A percentile compares a stretch with the other conserved stretches of the same genome.
Evolutionary conservation across 2,888 invertebrate species (phyloP).

Genomic region (Willowsia nigromaculata): DNA sequence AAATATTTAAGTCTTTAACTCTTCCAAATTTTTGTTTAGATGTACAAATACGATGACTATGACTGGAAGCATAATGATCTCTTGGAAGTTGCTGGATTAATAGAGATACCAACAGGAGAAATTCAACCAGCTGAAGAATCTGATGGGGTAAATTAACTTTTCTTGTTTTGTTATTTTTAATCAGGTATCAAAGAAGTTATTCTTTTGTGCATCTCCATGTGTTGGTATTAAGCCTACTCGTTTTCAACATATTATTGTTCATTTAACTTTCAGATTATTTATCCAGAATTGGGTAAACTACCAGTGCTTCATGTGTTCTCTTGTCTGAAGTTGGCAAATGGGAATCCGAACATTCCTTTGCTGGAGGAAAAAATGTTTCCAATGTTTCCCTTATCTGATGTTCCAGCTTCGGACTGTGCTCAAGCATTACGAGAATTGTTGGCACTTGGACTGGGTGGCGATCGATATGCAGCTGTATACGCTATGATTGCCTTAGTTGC

Average conservation of each 20-base stretch:
- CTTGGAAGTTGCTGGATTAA: not conserved
- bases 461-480: constrained; percentile 50
- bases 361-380: constrained; percentile 42
- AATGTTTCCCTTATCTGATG: not conserved
- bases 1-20: not conserved
- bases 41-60: not conserved
- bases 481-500: constrained; percentile 42
- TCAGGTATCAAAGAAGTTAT: not conserved
- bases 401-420: not conserved
- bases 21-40: not conserved
- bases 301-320: constrained; percentile 56
- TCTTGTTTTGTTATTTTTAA: no score
- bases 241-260: not conserved
- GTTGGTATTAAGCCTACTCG: not conserved
- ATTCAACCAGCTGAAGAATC: not conserved
- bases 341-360: constrained; percentile 21
- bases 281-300: not conserved
- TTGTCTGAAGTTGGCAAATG: constrained; percentile 11
- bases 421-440: constrained; percentile 10
- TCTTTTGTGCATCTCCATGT: not conserved
- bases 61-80: not conserved
- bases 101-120: not conserved
- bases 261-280: not conserved
- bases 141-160: not conserved
- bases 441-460: constrained; percentile 14